These are phyloP conservation scores for Gortyna flavago DNA, from an alignment of 2,888 invertebrate genomes.

Conservation along the genomic window DNA sequence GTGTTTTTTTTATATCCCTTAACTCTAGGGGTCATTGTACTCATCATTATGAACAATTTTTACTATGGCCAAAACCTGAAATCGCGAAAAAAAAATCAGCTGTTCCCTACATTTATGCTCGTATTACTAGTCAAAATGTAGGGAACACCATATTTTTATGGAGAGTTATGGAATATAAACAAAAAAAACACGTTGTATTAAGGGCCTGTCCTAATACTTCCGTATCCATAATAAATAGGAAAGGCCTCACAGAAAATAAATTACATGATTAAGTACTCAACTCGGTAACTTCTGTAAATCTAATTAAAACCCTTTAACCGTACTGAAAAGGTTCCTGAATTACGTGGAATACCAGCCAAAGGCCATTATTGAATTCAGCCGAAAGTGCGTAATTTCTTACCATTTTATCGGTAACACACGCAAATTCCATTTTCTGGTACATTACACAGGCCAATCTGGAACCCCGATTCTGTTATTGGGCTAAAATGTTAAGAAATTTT, in stretches of 20 bases:
- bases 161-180: too few species aligned
- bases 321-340: slow-evolving; percentile 52
- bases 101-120: too few species aligned
- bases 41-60: too few species aligned
- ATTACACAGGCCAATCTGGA: slow-evolving; percentile 82
- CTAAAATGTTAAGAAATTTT: slow-evolving; percentile 46
- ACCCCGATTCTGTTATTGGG: slow-evolving; percentile 56
- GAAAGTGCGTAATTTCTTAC: slow-evolving; percentile 64
- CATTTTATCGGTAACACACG: slow-evolving; percentile 78
- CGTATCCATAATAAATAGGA: slow-evolving; percentile 6
- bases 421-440: slow-evolving; percentile 85
- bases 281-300: slow-evolving; percentile 59
- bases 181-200: too few species aligned
- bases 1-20: too few species aligned
- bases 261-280: slow-evolving; percentile 51
- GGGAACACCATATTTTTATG: too few species aligned
- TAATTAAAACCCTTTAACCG: slow-evolving; percentile 65
- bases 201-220: not conserved
- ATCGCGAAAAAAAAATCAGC: too few species aligned
- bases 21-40: too few species aligned
- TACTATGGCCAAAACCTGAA: too few species aligned
- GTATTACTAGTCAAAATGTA: too few species aligned
- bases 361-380: slow-evolving; percentile 57
- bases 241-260: slow-evolving; percentile 43
- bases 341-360: slow-evolving; percentile 46